Conservation (phyloP, 2,888 invertebrate species). For the Melolontha melolontha region DNA sequence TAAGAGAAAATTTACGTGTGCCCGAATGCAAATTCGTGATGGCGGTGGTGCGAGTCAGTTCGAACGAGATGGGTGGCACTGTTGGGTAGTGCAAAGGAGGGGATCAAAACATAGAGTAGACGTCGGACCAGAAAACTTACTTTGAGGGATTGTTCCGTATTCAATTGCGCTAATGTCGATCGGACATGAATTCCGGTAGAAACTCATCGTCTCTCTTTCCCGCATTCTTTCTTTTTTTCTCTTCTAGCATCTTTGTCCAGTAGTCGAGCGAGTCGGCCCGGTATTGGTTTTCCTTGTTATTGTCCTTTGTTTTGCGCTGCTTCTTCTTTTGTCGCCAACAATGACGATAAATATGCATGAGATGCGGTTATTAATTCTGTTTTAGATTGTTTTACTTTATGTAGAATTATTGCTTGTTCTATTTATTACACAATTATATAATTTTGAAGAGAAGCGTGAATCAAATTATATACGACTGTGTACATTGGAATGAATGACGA, state of each 20-base stretch:
- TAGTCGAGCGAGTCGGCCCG: slow-evolving; percentile 5
- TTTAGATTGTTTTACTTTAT: slow-evolving; percentile 34
- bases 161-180: slow-evolving; percentile 44
- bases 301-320: slow-evolving; percentile 17
- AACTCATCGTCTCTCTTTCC: slow-evolving; percentile 5
- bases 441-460: slow-evolving; percentile 23
- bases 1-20: slow-evolving; percentile 62
- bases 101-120: slow-evolving; percentile 20
- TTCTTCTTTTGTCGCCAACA: slow-evolving; percentile 20
- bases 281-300: slow-evolving; percentile 20
- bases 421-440: slow-evolving; percentile 21
- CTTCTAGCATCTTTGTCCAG: slow-evolving; percentile 6
- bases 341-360: slow-evolving; percentile 27
- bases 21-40: slow-evolving; percentile 49
- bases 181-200: slow-evolving; percentile 36
- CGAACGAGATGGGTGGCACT: slow-evolving; percentile 5
- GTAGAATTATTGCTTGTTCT: slow-evolving; percentile 32
- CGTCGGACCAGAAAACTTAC: slow-evolving; percentile 32
- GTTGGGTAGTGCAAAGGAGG: background rate
- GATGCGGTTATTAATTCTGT: slow-evolving; percentile 31
- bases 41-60: slow-evolving; percentile 17
- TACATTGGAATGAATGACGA: slow-evolving; percentile 15
- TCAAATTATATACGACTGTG: slow-evolving; percentile 20
- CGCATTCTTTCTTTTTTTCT: slow-evolving; percentile 3
- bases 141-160: slow-evolving; percentile 44